phyloP scores from a whole-genome alignment of 1,140 invertebrate species.

The Drosophila ananassae region DNA sequence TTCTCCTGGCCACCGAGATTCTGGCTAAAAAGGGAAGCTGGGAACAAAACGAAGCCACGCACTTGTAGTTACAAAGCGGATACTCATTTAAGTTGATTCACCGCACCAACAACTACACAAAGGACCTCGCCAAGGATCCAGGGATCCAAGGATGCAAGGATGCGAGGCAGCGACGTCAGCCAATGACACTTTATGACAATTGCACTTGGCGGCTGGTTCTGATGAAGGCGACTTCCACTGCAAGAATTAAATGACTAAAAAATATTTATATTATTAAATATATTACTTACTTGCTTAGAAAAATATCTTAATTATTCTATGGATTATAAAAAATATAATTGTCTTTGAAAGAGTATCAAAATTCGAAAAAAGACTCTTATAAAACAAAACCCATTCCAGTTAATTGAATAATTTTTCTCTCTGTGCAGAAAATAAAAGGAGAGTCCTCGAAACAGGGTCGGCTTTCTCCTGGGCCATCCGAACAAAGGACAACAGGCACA shows the following conservation, averaged over 20 bases:
- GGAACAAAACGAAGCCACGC: slow-evolving; percentile 50
- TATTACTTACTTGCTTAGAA: too few relatives aligned
- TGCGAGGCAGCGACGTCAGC: slow-evolving; percentile 55
- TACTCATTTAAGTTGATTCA: slow-evolving; percentile 83
- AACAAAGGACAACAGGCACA: slow-evolving; percentile 46
- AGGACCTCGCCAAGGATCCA: slow-evolving; percentile 16
- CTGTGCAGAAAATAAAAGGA: neutral
- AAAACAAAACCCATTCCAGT: neutral
- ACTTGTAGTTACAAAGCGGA: slow-evolving; percentile 74
- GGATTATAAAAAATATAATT: too few relatives aligned
- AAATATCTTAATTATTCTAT: too few relatives aligned
- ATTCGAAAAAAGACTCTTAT: too few relatives aligned
- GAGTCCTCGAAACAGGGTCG: slow-evolving; percentile 35
- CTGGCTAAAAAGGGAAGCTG: slow-evolving; percentile 3
- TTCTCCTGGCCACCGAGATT: slow-evolving; percentile 3
- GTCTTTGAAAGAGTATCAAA: too few relatives aligned
- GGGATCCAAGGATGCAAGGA: slow-evolving; percentile 12
- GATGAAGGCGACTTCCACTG: slow-evolving; percentile 16
- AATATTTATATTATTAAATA: too few relatives aligned
- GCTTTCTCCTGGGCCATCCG: slow-evolving; percentile 19
- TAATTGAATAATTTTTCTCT: neutral
- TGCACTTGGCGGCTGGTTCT: slow-evolving; percentile 72
- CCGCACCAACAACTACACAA: slow-evolving; percentile 62
- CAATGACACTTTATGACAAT: slow-evolving; percentile 83
- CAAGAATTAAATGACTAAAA: too few relatives aligned